These are phyloP conservation scores for Asteroscopus sphinx DNA, from an alignment of 2,888 invertebrate genomes.

Conservation along the genomic window DNA sequence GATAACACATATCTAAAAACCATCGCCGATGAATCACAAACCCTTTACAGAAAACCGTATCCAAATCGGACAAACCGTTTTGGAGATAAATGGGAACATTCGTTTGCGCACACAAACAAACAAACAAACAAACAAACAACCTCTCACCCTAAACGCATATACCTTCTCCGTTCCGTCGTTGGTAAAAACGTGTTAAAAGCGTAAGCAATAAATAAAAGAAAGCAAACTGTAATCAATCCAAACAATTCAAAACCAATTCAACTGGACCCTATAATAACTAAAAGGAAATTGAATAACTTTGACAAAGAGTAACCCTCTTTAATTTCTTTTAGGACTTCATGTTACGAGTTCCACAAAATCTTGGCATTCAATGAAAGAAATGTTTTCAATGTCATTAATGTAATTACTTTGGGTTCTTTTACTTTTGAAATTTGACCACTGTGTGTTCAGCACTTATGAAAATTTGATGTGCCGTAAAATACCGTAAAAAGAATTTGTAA, in stretches of 20 bases:
- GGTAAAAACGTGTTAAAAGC: no score
- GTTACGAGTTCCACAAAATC: conserved; percentile 1
- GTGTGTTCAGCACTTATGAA: neutral
- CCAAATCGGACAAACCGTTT: no score
- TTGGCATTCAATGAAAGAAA: conserved; percentile 21
- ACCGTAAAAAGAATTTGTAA: neutral
- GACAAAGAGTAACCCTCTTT: conserved; percentile 15
- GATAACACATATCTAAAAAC: no score
- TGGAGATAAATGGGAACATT: no score
- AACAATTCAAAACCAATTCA: conserved; percentile 27
- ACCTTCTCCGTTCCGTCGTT: no score
- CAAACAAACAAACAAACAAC: no score
- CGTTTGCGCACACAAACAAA: no score
- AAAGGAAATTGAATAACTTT: conserved; percentile 41
- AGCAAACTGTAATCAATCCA: conserved; percentile 2
- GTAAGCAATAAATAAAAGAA: neutral
- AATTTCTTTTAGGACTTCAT: conserved; percentile 35
- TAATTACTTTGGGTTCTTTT: conserved; percentile 21
- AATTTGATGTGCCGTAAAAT: neutral
- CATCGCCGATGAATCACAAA: no score
- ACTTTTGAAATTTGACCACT: conserved; percentile 19
- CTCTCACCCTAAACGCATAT: no score
- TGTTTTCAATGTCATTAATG: conserved; percentile 22
- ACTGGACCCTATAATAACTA: conserved; percentile 12
- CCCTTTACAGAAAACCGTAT: no score